Evolutionary conservation across 2,888 invertebrate genomes (phyloP).

Genomic region (Cephus spinipes): DNA sequence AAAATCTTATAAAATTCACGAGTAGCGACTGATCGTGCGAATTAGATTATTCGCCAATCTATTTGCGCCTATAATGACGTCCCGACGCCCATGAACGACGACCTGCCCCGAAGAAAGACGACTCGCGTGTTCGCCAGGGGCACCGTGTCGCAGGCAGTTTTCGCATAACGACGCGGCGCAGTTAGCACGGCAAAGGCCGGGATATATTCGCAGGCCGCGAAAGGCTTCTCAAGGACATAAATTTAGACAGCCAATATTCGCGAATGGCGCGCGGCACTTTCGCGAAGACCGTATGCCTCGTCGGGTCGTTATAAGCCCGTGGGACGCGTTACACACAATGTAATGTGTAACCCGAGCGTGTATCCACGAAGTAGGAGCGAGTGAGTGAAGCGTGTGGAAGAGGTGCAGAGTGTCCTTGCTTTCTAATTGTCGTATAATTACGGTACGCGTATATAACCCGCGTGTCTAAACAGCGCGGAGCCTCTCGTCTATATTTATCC

Average conservation of each 20-base stretch:
- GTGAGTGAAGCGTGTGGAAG: not conserved
- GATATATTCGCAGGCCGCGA: not conserved
- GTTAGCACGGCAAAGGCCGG: not conserved
- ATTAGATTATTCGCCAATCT: not conserved
- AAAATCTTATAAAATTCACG: not conserved
- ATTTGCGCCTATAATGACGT: not conserved
- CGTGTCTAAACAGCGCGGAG: conserved; percentile 3
- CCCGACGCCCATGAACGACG: not conserved
- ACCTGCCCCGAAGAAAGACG: not conserved
- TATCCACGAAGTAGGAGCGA: not conserved
- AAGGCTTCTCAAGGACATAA: not conserved
- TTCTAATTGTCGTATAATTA: conserved; percentile 51
- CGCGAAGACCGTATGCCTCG: not conserved
- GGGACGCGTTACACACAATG: not conserved
- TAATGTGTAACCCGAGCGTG: not conserved
- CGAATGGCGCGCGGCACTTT: not conserved
- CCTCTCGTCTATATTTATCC: conserved; percentile 41
- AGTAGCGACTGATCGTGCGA: not conserved
- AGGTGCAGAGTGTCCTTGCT: conserved; percentile 46
- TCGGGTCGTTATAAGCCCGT: not conserved
- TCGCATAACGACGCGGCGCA: not conserved
- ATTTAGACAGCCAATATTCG: not conserved
- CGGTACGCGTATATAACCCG: conserved; percentile 25
- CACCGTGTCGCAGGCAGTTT: not conserved
- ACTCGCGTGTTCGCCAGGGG: not conserved